These are phyloP conservation scores for Fopius arisanus DNA, from an alignment of 1,140 invertebrate genomes.

Conservation along the genomic window DNA sequence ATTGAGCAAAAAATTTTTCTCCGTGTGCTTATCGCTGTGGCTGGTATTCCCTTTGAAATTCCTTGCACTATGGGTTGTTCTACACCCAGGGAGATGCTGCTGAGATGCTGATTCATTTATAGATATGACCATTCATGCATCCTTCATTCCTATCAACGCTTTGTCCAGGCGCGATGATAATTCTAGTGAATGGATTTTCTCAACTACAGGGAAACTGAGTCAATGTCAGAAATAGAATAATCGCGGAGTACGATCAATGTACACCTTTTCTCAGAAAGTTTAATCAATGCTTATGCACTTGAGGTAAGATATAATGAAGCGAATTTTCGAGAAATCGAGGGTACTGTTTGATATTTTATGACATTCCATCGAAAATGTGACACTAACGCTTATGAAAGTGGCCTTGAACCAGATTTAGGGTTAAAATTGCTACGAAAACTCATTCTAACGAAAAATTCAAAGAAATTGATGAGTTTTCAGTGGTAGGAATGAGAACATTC, in stretches of 20 bases:
- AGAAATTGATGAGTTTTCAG: no score
- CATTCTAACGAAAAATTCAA: no score
- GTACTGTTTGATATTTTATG: no score
- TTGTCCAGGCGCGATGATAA: neutral
- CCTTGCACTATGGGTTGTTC: neutral
- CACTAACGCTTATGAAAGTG: no score
- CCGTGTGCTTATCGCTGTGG: constrained; percentile 28
- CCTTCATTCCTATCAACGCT: neutral
- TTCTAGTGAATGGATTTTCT: constrained; percentile 1
- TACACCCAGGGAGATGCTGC: neutral
- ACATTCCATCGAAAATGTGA: no score
- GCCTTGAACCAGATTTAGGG: no score
- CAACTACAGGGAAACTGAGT: neutral
- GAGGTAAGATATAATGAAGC: constrained; percentile 30
- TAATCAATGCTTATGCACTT: constrained; percentile 6
- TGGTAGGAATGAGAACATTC: no score
- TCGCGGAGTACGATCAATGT: neutral
- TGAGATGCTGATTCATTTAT: constrained; percentile 4
- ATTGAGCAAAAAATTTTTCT: no score
- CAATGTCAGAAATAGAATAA: constrained; percentile 13
- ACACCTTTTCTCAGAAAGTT: neutral
- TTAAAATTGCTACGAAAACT: no score
- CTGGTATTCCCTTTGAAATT: neutral
- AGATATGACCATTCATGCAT: constrained; percentile 8
- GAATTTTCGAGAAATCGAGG: no score